A percentile compares a stretch with the other conserved stretches of the same genome.
These are phyloP conservation scores for Lasioglossum vierecki DNA, from an alignment of 2,888 invertebrate genomes.

Conservation along the genomic window DNA sequence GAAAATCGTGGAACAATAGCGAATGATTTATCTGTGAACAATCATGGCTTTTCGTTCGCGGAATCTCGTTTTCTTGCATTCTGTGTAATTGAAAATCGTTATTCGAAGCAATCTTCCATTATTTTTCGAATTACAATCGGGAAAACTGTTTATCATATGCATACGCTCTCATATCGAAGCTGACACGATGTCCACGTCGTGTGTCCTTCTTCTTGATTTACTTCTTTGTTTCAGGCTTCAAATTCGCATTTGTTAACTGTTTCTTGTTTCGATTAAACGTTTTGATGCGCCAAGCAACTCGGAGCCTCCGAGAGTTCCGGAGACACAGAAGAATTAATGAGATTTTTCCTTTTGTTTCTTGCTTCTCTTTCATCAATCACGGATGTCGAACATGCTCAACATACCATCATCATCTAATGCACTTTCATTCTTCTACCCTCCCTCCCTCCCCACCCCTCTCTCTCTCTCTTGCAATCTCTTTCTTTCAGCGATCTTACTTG, in stretches of 20 bases:
- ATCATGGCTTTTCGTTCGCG: constrained; percentile 27
- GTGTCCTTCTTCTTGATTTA: neutral
- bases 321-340: constrained; percentile 63
- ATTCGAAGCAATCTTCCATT: constrained; percentile 33
- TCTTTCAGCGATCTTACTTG: constrained; percentile 6
- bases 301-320: constrained; percentile 56
- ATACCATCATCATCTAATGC: constrained; percentile 63
- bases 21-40: constrained; percentile 46
- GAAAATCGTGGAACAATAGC: constrained; percentile 44
- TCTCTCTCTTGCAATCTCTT: constrained; percentile 16
- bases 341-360: constrained; percentile 30
- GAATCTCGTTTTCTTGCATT: constrained; percentile 5
- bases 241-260: constrained; percentile 18
- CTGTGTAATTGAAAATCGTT: constrained; percentile 20
- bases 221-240: constrained; percentile 20
- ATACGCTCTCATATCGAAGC: constrained; percentile 63
- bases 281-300: constrained; percentile 50
- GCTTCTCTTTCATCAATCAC: constrained; percentile 45
- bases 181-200: constrained; percentile 25
- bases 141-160: constrained; percentile 57
- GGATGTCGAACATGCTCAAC: constrained; percentile 58
- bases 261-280: constrained; percentile 33
- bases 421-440: constrained; percentile 47
- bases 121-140: constrained; percentile 46
- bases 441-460: constrained; percentile 10